Conservation (phyloP, 37 sponge, comb jelly and placozoan genomes). For the Beroe forskalii region DNA sequence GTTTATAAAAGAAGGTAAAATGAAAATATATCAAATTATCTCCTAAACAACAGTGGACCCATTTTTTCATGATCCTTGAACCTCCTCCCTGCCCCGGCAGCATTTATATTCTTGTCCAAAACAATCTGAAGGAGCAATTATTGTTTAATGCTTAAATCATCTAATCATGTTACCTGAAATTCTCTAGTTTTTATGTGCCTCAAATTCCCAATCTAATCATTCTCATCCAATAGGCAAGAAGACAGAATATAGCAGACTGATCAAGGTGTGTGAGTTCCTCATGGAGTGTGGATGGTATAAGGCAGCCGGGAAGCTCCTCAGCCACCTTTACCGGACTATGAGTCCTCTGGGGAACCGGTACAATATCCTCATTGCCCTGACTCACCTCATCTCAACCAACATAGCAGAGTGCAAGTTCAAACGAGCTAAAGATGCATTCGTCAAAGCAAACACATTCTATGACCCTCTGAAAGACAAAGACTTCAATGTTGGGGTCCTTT, state of each 20-base stretch:
- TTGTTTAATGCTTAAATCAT: no score
- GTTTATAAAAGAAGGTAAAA: not conserved
- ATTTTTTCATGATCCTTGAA: no score
- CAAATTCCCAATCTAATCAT: no score
- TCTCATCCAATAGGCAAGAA: not conserved
- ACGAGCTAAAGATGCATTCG: constrained; percentile 12
- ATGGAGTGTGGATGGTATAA: constrained; percentile 45
- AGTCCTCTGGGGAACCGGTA: not conserved
- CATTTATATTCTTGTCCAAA: no score
- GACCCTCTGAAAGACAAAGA: not conserved
- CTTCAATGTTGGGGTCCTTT: constrained; percentile 11
- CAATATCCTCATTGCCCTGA: not conserved
- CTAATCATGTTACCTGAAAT: no score
- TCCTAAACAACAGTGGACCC: no score
- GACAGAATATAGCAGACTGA: not conserved
- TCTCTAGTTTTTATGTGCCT: no score
- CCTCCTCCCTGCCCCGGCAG: no score
- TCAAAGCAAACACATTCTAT: constrained; percentile 37
- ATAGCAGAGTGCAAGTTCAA: constrained; percentile 48
- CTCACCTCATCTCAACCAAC: constrained; percentile 33
- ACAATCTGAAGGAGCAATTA: no score
- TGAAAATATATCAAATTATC: no score
- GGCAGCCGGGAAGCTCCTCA: constrained; percentile 5
- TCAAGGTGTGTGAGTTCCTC: constrained; percentile 49
- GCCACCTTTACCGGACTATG: constrained; percentile 14